Evolutionary conservation across 2,113 vertebrate genomes (phyloP), one percentile per base, ranked within the genome.

Genomic region (Psammodynastes pulverulentus): DNA sequence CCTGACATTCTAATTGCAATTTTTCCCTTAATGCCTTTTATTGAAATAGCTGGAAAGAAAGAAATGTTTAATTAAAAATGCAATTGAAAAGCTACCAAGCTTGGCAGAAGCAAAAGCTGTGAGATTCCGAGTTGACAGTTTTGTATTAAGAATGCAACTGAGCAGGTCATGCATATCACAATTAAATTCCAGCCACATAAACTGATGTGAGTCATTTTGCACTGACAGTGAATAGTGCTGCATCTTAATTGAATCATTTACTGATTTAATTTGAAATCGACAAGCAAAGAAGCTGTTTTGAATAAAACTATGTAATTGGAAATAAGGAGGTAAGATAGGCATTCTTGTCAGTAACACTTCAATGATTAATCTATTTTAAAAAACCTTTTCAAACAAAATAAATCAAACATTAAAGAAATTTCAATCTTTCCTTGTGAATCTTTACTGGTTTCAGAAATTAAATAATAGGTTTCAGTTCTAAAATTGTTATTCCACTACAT

Each of bases 151-250:
- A 90, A 90, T 67, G 56, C 84, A 93, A 26, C 29, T 58, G 88
- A 93, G 39, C 89, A 91, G 89, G 85, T 91, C 89, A 91, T 90
- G 92, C 45, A 43, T 92, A n/a, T 21, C 86, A 87, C 51, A 19
- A n/a, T 72, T 92, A 12, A 79, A 90, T n/a, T 45, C 49, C 90
- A 88, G 86, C 89, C 86, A 91, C 51, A 45, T 8, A 90, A 87
- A 90, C n/a, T 79, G 58, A 84, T 90, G 39, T 87, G 89, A 90
- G 89, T 67, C 84, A 87, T 90, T 93, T 90, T 93, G 89, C 53
- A 53, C 51, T 87, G 46, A 87, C 48, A 87, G 46, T 21, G 84
- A 92, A 90, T 19, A 87, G 84, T 90, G 89, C 34, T 62, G 79
- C 87, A 49, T 26, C 29, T 87, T 87, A 87, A 90, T 87, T 87